Conservation (phyloP, 2,888 invertebrate species). For the Bursaphelenchus okinawaensis region DNA sequence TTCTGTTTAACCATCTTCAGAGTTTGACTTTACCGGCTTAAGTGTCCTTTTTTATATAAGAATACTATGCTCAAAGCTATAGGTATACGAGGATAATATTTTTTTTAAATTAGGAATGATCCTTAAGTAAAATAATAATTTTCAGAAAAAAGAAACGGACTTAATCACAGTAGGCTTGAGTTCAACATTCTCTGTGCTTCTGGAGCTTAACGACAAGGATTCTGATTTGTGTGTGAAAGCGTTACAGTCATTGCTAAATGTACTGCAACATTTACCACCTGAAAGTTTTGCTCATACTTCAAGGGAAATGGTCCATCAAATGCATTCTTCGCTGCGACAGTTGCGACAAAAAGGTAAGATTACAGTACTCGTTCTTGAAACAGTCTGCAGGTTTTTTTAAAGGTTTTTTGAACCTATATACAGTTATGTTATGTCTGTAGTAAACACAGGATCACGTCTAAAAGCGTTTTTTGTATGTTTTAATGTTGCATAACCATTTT, state of each 20-base stretch:
- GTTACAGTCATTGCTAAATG: slow-evolving; percentile 78
- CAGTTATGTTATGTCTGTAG: no score
- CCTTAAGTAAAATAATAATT: no score
- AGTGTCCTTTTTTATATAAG: no score
- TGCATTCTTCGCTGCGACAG: slow-evolving; percentile 73
- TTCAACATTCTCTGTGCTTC: slow-evolving; percentile 83
- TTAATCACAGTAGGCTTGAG: slow-evolving; percentile 62
- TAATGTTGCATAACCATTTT: no score
- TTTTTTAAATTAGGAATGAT: no score
- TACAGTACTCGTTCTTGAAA: neutral
- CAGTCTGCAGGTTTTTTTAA: no score
- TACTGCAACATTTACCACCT: slow-evolving; percentile 80
- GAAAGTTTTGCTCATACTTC: slow-evolving; percentile 80
- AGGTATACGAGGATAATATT: neutral
- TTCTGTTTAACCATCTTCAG: neutral
- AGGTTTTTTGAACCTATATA: no score
- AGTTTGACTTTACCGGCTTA: neutral
- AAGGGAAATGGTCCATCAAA: slow-evolving; percentile 69
- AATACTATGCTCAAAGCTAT: no score
- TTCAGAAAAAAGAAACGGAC: slow-evolving; percentile 12
- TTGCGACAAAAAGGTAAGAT: slow-evolving; percentile 39
- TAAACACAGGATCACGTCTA: no score
- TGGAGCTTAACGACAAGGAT: slow-evolving; percentile 77
- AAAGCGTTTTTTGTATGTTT: no score
- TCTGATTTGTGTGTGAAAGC: slow-evolving; percentile 81